phyloP scores from a whole-genome alignment of 23 tunicate species.

The Halocynthia roretzi region DNA sequence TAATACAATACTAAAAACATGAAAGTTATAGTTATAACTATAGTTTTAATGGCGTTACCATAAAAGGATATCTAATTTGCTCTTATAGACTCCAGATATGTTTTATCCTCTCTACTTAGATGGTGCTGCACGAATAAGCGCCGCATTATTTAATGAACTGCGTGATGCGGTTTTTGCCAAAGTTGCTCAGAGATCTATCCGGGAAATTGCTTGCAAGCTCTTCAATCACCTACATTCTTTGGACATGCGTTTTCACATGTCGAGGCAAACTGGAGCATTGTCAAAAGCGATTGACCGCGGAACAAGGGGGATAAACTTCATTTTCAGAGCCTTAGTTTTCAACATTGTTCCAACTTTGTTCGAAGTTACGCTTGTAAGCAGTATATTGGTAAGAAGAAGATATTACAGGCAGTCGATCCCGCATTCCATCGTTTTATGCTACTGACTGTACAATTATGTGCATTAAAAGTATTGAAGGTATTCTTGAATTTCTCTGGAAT shows the following conservation, averaged over 20 bases:
- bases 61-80: not conserved
- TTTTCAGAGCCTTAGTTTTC: conserved; percentile 80
- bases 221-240: conserved; percentile 75
- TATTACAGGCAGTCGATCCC: too few species aligned
- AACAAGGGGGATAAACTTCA: conserved; percentile 81
- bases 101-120: conserved; percentile 4
- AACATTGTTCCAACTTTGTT: conserved; percentile 79
- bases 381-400: conserved; percentile 30
- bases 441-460: too few species aligned
- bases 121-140: conserved; percentile 62
- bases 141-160: conserved; percentile 61
- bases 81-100: not conserved
- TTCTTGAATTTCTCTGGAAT: too few species aligned
- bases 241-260: conserved; percentile 80
- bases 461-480: too few species aligned
- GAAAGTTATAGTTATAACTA: not conserved
- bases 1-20: too few species aligned
- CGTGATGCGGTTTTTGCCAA: conserved; percentile 90
- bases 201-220: conserved; percentile 71
- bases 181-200: conserved; percentile 81
- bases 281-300: conserved; percentile 82
- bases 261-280: conserved; percentile 36
- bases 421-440: too few species aligned
- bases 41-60: not conserved
- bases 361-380: conserved; percentile 79